These are phyloP conservation scores for Panagrolaimus sp. DNA, from an alignment of 1,140 invertebrate genomes.

Conservation along the genomic window DNA sequence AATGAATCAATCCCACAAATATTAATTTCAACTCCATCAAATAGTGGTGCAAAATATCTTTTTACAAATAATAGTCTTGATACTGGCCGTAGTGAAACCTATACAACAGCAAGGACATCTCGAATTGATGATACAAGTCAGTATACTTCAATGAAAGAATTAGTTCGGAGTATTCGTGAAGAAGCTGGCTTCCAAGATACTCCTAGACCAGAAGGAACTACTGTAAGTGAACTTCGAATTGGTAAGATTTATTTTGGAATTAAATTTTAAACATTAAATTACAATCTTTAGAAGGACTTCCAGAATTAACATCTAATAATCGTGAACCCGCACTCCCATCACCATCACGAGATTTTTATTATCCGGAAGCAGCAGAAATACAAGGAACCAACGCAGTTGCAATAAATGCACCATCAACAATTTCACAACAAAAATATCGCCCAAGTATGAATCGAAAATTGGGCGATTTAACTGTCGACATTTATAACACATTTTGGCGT, in stretches of 20 bases:
- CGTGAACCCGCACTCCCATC: background rate
- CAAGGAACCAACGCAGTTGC: too few species aligned
- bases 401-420: background rate
- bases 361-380: background rate
- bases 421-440: background rate
- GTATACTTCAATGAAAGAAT: background rate
- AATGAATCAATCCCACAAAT: too few species aligned
- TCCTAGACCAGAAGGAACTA: background rate
- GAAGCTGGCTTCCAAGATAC: conserved; percentile 2
- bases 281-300: background rate
- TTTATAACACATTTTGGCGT: background rate
- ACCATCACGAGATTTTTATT: background rate
- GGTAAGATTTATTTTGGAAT: background rate
- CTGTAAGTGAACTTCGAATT: background rate
- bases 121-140: background rate
- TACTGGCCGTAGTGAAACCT: background rate
- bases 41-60: too few species aligned
- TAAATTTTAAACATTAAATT: too few species aligned
- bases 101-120: background rate
- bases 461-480: background rate
- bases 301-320: background rate
- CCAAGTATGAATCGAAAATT: background rate
- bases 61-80: background rate
- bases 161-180: background rate
- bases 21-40: too few species aligned